phyloP scores from a whole-genome alignment of 2,113 vertebrate species.

The Oceanodroma tethys region DNA sequence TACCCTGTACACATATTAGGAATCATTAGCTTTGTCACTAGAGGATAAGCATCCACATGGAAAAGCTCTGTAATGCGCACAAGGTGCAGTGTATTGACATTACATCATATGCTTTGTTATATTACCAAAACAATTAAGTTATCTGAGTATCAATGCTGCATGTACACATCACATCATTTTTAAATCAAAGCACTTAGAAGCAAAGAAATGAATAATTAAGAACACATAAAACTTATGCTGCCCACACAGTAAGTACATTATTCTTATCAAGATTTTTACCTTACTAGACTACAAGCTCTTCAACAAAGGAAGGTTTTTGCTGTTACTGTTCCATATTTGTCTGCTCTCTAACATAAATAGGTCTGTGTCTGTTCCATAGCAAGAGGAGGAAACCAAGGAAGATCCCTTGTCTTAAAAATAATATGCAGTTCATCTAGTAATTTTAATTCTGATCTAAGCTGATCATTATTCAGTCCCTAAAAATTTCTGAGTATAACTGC shows the following conservation, averaged over 20 bases:
- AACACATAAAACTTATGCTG: constrained; percentile 22
- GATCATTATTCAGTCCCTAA: not conserved
- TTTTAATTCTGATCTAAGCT: not conserved
- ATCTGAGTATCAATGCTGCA: constrained; percentile 27
- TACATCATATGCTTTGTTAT: constrained; percentile 60
- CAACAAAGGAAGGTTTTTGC: not conserved
- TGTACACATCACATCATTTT: constrained; percentile 33
- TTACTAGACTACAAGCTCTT: not conserved
- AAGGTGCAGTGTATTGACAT: constrained; percentile 34
- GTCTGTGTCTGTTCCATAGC: not conserved
- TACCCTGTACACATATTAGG: not conserved
- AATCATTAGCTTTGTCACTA: constrained; percentile 34
- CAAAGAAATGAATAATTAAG: constrained; percentile 60
- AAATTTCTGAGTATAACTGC: not conserved
- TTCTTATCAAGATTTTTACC: constrained; percentile 1
- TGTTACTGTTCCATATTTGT: not conserved
- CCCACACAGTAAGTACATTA: constrained; percentile 32
- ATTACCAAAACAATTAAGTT: constrained; percentile 61
- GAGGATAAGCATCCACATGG: constrained; percentile 5
- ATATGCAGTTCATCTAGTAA: not conserved
- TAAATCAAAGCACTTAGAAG: constrained; percentile 49
- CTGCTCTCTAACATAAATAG: not conserved
- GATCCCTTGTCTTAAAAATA: not conserved
- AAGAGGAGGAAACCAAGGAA: not conserved
- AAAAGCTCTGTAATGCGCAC: constrained; percentile 39